Evolutionary conservation across 2,113 vertebrate species (phyloP).

Genomic region (Rhinoptilus africanus): DNA sequence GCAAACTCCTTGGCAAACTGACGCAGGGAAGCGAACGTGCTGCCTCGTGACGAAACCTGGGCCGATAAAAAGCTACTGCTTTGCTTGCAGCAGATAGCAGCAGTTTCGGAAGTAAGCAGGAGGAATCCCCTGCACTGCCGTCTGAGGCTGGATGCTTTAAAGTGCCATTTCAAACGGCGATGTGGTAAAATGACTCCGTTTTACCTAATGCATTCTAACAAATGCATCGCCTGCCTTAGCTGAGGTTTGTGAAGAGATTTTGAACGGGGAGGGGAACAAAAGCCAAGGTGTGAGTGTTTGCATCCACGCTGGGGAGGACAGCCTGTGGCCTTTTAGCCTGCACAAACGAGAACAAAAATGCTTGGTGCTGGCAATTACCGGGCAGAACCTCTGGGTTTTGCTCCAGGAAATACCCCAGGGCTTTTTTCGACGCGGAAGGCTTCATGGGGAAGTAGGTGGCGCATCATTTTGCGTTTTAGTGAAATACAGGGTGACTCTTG

Average conservation of each 20-base stretch:
- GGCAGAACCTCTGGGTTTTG: neutral
- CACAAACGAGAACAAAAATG: neutral
- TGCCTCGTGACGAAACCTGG: neutral
- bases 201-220: neutral
- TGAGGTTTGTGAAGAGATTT: neutral
- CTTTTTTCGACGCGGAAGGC: neutral
- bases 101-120: neutral
- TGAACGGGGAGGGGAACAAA: neutral
- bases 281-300: neutral
- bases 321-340: neutral
- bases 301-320: neutral
- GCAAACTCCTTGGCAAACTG: neutral
- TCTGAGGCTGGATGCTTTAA: neutral
- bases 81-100: neutral
- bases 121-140: neutral
- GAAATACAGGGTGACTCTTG: neutral
- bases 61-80: neutral
- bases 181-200: neutral
- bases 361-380: neutral
- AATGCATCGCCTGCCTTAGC: accelerated
- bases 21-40: neutral
- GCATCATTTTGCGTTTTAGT: neutral
- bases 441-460: neutral
- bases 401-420: neutral
- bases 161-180: neutral